Conservation (phyloP, 2,888 invertebrate genomes). For the Pristionchus mayeri region DNA sequence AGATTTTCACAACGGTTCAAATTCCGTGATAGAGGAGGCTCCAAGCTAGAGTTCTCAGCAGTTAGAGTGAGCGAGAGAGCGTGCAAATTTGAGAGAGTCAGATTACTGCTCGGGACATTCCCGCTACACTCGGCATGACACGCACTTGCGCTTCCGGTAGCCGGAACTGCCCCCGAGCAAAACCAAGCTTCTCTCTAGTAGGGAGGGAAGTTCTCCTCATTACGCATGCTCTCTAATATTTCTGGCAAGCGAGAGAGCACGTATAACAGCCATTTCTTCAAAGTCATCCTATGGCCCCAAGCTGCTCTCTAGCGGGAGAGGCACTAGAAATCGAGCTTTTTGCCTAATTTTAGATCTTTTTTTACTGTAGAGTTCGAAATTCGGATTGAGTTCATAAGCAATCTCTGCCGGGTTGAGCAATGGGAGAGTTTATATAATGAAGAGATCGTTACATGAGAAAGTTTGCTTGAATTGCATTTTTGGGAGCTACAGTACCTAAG, state of each 20-base stretch:
- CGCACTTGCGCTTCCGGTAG: constrained; percentile 14
- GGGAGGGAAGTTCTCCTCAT: neutral
- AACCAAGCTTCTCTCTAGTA: neutral
- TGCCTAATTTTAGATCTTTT: neutral
- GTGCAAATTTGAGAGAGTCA: neutral
- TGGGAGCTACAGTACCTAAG: no score
- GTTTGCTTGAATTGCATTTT: no score
- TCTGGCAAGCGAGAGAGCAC: neutral
- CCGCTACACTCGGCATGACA: constrained; percentile 23
- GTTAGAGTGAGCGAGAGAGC: no score
- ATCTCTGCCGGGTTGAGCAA: no score
- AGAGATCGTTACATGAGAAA: no score
- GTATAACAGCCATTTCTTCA: neutral
- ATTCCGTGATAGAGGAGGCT: no score
- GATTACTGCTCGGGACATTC: neutral
- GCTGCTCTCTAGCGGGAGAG: neutral
- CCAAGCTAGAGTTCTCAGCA: no score
- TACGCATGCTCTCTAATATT: neutral
- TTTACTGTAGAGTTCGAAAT: no score
- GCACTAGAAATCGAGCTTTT: neutral
- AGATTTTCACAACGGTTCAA: neutral
- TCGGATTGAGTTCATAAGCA: no score
- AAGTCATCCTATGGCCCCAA: neutral
- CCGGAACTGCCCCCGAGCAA: neutral
- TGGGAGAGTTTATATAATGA: no score